Evolutionary conservation across 2,797 vertebrate species (phyloP), one percentile per base, ranked within the genome.

Genomic region (Sylvia borin): DNA sequence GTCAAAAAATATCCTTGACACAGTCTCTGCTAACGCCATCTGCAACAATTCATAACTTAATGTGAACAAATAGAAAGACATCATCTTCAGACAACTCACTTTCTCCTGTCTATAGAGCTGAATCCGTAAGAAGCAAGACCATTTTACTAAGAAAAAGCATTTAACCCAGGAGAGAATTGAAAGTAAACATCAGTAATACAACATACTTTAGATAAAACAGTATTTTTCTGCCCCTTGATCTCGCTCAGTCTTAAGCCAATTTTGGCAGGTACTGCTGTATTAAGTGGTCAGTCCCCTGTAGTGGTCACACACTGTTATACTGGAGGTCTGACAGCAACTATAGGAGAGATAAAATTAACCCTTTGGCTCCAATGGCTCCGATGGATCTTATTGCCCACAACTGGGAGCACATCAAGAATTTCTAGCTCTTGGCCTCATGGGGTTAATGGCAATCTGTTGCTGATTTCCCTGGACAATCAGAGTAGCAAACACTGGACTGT

Each of bases 241-340:
- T 94, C 94, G 2, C 92, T 88, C 77, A 84, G 88, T 79, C 96
- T 97, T 98, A 97, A 97, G 93, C 81, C 85, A 74, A 90, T 97
- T 97, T 97, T 95, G 94, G 95, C 96, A 97, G 94, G 92, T 96
- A 78, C 75, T 80, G 85, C 75, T 96, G 83, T 90, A 93, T 92
- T 67, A 98, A 98, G 97, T 98, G 98, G 97, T 97, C 97, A 97
- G 97, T 97, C 97, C 97, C 98, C 97, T 47, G 92, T 96, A 97
- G 96, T 92, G 96, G 97, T 98, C 98, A 98, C 98, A 98, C 96
- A 95, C 97, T 94, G 97, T 97, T 98, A 98, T 97, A 96, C 90
- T 97, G 96, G 97, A 95, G 85, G 76, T 88, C 95, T 96, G 97
- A 97, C 97, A 97, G 92, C 55, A 90, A 94, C 95, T 92, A 95